These are phyloP conservation scores for Eretmochelys imbricata DNA, from an alignment of 2,113 vertebrate species.

Conservation along the genomic window DNA sequence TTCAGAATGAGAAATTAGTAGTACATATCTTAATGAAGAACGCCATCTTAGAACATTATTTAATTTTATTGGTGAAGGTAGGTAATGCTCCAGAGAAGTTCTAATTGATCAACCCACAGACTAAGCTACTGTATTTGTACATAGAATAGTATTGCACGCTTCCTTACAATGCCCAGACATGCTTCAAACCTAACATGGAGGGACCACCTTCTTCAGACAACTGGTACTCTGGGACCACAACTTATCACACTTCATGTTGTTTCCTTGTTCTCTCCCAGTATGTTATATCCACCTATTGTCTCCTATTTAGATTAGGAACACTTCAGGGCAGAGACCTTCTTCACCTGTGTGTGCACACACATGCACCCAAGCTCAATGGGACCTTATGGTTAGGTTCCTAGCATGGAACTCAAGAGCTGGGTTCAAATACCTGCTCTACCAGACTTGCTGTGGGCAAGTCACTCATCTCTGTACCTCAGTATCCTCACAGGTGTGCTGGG, in stretches of 20 bases:
- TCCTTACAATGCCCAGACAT: not conserved
- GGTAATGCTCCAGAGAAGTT: not conserved
- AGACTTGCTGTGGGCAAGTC: not conserved
- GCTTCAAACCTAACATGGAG: not conserved
- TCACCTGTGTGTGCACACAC: not conserved
- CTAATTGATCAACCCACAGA: not conserved
- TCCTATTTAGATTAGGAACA: not conserved
- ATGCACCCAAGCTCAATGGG: not conserved
- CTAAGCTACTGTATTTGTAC: not conserved
- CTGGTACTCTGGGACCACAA: accelerated
- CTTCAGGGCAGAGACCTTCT: not conserved
- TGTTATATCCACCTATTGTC: not conserved
- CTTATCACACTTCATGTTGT: not conserved
- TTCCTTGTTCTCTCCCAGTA: not conserved
- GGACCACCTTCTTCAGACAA: not conserved
- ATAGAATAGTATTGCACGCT: not conserved
- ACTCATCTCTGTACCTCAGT: not conserved
- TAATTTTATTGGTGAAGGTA: not conserved
- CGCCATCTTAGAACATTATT: not conserved
- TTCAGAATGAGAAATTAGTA: not conserved
- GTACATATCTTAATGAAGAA: not conserved
- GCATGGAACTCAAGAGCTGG: not conserved
- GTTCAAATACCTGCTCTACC: not conserved
- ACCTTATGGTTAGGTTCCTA: not conserved
- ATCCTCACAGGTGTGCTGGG: not conserved